Evolutionary conservation across 1,140 invertebrate genomes (phyloP), one percentile per base, ranked within the genome.

Genomic region (Eufriesea mexicana): DNA sequence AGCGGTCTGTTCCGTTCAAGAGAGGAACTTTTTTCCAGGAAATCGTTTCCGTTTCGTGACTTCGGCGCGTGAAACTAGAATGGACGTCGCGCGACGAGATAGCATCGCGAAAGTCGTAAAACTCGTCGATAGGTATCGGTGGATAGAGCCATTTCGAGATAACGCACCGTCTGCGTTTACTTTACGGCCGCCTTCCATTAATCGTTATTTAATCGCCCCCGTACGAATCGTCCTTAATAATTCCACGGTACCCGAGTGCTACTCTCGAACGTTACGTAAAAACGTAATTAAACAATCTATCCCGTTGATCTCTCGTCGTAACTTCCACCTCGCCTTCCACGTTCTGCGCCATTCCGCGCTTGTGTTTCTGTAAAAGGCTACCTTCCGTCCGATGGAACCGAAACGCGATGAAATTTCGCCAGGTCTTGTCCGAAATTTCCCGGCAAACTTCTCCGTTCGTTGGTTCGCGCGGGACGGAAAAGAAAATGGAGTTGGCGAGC

Each of bases 201-300:
- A 82, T 82, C 54, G 72, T 64, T 76, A 82, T 76, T 82, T 82
- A 82, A 82, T 82, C n/a, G n/a, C 45, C 12, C 7, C 16, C 0
- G 20, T n/a, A 54, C 25, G 45, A 16, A 49, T 49, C 45, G 20
- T 62, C 25, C 45, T 64, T 35, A 76, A 67, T 54, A 5, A 25
- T 18, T 49, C 42, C 23, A 51, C 54, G 18, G 35, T 47, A 9
- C 42, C 45, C 28, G 20, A 47, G 66, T 23, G 18, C 51, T n/a
- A 28, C 35, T 18, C 35, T 18, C 16, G 28, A 61, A 49, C 25
- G 77, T 79, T 79, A 79, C 67, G 67, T 79, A 79, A 79, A 79
- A 49, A 28, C 54, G 67, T 79, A 79, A 71, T 71, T 70, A 68
- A 42, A 59, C 51, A 55, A 72, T 72, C 51, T 79, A 49, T 57